Percentiles rank a stretch among this genome's conserved stretches.
phyloP scores from a whole-genome alignment of 2,888 invertebrate species.

The Lasioglossum figueresi region DNA sequence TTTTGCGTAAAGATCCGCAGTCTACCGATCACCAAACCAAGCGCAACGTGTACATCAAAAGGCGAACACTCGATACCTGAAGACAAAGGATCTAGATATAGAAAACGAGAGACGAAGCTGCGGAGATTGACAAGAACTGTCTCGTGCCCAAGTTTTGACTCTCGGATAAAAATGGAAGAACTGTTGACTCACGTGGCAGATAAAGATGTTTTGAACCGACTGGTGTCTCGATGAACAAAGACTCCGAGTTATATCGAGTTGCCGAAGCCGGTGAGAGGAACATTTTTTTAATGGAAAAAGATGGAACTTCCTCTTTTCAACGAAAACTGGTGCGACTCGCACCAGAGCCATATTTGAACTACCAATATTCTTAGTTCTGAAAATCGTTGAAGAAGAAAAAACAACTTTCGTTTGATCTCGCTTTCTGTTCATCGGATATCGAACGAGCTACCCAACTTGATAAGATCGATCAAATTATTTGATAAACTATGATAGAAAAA shows the following conservation, averaged over 20 bases:
- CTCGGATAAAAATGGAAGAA: not conserved
- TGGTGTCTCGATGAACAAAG: conserved; percentile 5
- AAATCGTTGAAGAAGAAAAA: not conserved
- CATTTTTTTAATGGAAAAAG: not conserved
- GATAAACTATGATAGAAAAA: not conserved
- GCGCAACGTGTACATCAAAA: too few species aligned
- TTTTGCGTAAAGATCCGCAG: too few species aligned
- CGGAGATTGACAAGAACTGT: not conserved
- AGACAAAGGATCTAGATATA: not conserved
- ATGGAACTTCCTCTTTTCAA: not conserved
- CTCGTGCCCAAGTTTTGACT: not conserved
- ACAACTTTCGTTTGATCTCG: not conserved
- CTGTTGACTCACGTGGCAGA: not conserved
- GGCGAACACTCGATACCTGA: not conserved
- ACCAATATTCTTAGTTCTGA: not conserved
- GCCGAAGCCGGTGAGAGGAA: not conserved
- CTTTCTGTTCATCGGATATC: not conserved
- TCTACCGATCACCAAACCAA: too few species aligned
- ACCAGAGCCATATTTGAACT: not conserved
- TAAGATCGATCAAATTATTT: not conserved
- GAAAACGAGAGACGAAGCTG: not conserved
- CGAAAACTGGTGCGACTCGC: not conserved
- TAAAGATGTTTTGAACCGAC: not conserved
- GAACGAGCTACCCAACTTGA: not conserved
- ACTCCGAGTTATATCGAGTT: not conserved